Base-by-base conservation (phyloP, 1,140 invertebrate species). In the Venturia canescens region DNA sequence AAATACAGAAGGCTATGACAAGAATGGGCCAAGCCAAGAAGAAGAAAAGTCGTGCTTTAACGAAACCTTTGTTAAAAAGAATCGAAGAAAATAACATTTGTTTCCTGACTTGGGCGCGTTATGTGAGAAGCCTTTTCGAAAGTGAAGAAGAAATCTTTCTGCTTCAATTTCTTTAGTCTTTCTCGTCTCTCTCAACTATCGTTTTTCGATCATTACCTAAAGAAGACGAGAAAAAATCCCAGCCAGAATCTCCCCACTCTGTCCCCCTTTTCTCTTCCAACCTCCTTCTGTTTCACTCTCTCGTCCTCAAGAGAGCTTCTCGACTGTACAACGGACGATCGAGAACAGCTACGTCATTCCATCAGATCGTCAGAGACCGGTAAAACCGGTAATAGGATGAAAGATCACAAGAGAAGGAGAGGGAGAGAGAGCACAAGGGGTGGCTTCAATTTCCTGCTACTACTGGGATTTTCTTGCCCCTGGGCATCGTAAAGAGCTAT, bases 291-390 rank as follows among this genome's bases (percentile, higher is more conserved):
- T 15, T 2, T 66, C 60, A 26, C 23, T 66, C 23, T 57, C 16
- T 2, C 60, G 26, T 9, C 9, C 21, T 26, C 23, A 15, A 66
- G 26, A 26, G 60, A 26, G 21, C 60, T 66, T 27, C 15, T 3
- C 23, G 13, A 44, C 23, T n/a, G 27, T 66, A 66, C 27, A 66
- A 66, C 60, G 27, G 60, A 66, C 60, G 60, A 66, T 66, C 60
- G 60, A 66, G 60, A 66, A 66, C 60, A 66, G 60, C 60, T 66
- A n/a, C 23, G 60, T 66, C 60, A 66, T 66, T 66, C 60, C 60
- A 66, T 66, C 60, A 66, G 60, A 26, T 66, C 60, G 60, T 66
- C 60, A 66, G 23, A 27, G 23, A 66, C 60, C 23, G 23, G 60
- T 23, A 7, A 66, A 66, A 66, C 21, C 23, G 60, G 21, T 23